Evolutionary conservation across 1,140 invertebrate genomes (phyloP).

Genomic region (Lasioglossum albipes): DNA sequence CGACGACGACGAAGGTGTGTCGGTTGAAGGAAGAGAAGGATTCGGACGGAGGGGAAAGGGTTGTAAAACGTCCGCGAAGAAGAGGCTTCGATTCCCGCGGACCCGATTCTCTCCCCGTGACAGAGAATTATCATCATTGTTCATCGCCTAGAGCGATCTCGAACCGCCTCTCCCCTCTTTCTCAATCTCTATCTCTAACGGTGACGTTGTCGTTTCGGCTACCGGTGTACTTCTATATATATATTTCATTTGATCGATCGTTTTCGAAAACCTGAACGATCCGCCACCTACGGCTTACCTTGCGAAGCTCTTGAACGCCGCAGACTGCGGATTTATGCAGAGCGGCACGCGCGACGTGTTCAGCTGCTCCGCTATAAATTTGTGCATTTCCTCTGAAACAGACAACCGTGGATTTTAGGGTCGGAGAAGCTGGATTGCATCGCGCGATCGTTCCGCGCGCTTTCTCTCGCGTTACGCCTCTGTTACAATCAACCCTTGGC

Average conservation of each 20-base stretch:
- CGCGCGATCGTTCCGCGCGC: too few species aligned
- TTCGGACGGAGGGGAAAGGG: neutral
- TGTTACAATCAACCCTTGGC: too few species aligned
- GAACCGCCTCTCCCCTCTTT: neutral
- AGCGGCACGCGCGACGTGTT: constrained; percentile 96
- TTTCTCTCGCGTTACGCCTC: too few species aligned
- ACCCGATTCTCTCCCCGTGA: neutral
- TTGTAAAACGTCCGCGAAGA: neutral
- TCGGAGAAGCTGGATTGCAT: constrained; percentile 17
- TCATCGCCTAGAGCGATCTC: neutral
- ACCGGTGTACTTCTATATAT: too few species aligned
- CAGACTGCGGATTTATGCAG: constrained; percentile 99
- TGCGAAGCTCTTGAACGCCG: constrained; percentile 99
- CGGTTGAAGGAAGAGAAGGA: neutral
- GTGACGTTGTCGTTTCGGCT: neutral
- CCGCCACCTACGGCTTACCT: constrained; percentile 87
- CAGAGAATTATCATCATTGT: neutral
- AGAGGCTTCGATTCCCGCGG: neutral
- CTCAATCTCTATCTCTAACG: neutral
- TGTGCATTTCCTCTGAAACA: constrained; percentile 97
- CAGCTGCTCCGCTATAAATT: constrained; percentile 98
- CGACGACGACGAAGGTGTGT: neutral
- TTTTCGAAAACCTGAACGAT: constrained; percentile 31
- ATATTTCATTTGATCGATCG: constrained; percentile 19
- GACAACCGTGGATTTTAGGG: constrained; percentile 32